These are phyloP conservation scores for Alcedo quadribrachys DNA, from an alignment of 2,797 vertebrate species.

Conservation along the genomic window DNA sequence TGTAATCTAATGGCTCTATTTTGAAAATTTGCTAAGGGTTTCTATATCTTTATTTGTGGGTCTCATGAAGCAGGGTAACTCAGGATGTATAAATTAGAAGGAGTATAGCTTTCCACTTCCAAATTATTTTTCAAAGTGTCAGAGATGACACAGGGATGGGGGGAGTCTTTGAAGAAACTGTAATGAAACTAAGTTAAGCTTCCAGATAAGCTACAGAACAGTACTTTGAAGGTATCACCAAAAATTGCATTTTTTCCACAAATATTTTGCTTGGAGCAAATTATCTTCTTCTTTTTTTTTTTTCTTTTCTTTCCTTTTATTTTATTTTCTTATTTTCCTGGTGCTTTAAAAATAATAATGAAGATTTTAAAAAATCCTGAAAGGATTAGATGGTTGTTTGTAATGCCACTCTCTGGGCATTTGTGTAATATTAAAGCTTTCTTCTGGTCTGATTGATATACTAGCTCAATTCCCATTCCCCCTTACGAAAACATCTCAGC, in stretches of 20 bases:
- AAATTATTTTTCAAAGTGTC: not conserved
- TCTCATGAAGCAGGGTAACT: not conserved
- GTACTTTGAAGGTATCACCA: not conserved
- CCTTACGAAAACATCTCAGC: not conserved
- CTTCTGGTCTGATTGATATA: not conserved
- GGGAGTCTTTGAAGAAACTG: not conserved
- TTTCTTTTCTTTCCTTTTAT: too few relatives aligned
- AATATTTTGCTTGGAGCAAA: not conserved
- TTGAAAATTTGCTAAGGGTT: not conserved
- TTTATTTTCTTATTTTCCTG: not conserved
- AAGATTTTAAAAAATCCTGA: not conserved
- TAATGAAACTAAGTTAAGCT: not conserved
- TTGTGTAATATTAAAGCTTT: not conserved
- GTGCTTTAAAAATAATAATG: not conserved
- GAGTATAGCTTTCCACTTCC: not conserved
- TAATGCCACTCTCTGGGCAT: not conserved
- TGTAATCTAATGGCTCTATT: not conserved
- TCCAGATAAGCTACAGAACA: not conserved
- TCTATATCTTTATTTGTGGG: not conserved
- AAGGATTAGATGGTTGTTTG: not conserved
- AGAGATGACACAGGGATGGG: not conserved
- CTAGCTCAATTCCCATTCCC: not conserved
- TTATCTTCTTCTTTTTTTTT: too few relatives aligned
- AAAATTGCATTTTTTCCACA: not conserved
- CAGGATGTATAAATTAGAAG: not conserved